phyloP scores from a whole-genome alignment of 1,140 invertebrate genomes.

The Grapholita molesta region DNA sequence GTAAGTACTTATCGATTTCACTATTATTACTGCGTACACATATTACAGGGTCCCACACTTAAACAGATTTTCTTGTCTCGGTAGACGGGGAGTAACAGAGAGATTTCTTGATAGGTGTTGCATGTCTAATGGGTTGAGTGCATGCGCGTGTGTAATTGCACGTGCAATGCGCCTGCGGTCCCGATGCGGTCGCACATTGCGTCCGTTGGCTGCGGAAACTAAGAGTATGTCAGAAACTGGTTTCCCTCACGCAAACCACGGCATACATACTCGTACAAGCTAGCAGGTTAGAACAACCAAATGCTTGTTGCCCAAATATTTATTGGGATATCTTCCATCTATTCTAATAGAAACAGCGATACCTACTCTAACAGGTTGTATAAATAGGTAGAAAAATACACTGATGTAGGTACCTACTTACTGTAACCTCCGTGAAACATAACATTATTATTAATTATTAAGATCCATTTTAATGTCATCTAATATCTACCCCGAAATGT shows the following conservation, averaged over 20 bases:
- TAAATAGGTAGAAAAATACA: too few relatives aligned
- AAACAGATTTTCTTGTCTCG: background rate
- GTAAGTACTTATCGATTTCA: too few relatives aligned
- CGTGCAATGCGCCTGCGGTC: conserved; percentile 32
- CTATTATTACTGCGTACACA: too few relatives aligned
- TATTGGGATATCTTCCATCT: background rate
- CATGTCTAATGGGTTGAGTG: background rate
- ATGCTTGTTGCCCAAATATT: background rate
- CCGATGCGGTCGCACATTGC: conserved; percentile 3
- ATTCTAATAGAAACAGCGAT: too few relatives aligned
- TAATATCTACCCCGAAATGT: too few relatives aligned
- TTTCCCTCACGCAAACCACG: background rate
- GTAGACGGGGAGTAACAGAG: background rate
- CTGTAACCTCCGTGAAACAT: too few relatives aligned
- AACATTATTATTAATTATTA: too few relatives aligned
- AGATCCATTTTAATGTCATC: too few relatives aligned
- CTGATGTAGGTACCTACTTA: too few relatives aligned
- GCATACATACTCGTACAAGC: background rate
- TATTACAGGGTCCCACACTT: too few relatives aligned
- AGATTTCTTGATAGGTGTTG: background rate
- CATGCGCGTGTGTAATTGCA: conserved; percentile 35
- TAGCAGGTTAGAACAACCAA: background rate
- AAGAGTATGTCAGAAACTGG: background rate
- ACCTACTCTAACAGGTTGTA: too few relatives aligned
- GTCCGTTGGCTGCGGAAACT: background rate